Base-by-base conservation (phyloP, 2,888 invertebrate genomes). In the Euclidia mi region DNA sequence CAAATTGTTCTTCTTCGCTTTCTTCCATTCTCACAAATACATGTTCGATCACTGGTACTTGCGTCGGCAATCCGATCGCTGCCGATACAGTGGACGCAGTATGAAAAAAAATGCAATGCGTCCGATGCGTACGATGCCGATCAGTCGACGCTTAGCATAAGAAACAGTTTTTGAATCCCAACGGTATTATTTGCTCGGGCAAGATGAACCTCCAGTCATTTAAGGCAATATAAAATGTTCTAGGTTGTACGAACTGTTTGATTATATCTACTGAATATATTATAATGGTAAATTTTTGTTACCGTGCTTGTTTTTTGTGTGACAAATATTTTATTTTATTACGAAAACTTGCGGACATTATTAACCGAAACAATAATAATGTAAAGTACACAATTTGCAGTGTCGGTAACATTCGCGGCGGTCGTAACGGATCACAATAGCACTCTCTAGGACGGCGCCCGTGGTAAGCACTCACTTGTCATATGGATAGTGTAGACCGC, bases 141-240 rank as follows among this genome's bases (percentile, higher is more conserved):
- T n/a, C n/a, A n/a, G n/a, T n/a, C n/a, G n/a, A n/a, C n/a, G n/a
- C n/a, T n/a, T n/a, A n/a, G n/a, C n/a, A n/a, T n/a, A 82, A 83
- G 83, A 74, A 85, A 84, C 85, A 81, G 81, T 87, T 87, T 82
- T 80, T 79, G 84, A 82, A 84, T 84, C 80, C 80, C 84, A 68
- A 64, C 74, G 76, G 81, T 79, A 81, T 81, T 82, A 84, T 88
- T 86, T 79, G 73, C 78, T 68, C 65, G 76, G 61, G 70, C 78
- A 75, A 78, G 76, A 81, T 79, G 76, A 82, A 77, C 79, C 79
- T 69, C 76, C 68, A 67, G 72, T 69, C 78, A 77, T 82, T 86
- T 82, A 81, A 82, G 77, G 77, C 72, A 78, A 78, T 81, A 79
- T 81, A 81, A 83, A 85, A 80, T 79, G 81, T 80, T 83, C 81